Evolutionary conservation across 2,797 vertebrate genomes (phyloP).

Genomic region (Threskiornis aethiopicus): DNA sequence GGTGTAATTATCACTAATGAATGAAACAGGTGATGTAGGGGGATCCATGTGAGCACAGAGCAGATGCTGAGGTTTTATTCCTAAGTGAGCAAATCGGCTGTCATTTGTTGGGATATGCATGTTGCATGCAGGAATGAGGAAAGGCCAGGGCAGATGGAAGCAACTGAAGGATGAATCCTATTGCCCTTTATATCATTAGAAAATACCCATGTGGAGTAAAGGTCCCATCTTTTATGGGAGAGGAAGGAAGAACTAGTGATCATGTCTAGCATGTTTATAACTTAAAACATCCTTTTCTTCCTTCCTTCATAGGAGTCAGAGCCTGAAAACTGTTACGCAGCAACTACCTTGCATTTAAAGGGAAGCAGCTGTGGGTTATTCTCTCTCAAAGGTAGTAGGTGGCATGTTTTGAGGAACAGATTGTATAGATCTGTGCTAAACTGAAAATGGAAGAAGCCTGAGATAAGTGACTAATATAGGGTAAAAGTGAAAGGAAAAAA

Average conservation of each 20-base stretch:
- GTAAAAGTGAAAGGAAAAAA: not conserved
- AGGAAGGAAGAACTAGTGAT: not conserved
- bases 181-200: not conserved
- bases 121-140: not conserved
- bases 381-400: not conserved
- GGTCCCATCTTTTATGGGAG: not conserved
- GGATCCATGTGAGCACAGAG: not conserved
- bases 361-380: not conserved
- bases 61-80: not conserved
- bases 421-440: not conserved
- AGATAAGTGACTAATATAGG: not conserved
- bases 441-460: not conserved
- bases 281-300: not conserved
- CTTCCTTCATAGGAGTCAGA: not conserved
- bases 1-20: not conserved
- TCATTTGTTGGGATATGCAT: not conserved
- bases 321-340: not conserved
- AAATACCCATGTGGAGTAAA: not conserved
- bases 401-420: constrained; percentile 9
- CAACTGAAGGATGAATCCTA: not conserved
- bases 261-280: not conserved
- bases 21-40: not conserved
- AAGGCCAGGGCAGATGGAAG: not conserved
- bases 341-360: not conserved
- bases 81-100: not conserved